Evolutionary conservation across 1,140 invertebrate genomes (phyloP), one percentile per base, ranked within the genome.

Genomic region (Potamilus streckersoni): DNA sequence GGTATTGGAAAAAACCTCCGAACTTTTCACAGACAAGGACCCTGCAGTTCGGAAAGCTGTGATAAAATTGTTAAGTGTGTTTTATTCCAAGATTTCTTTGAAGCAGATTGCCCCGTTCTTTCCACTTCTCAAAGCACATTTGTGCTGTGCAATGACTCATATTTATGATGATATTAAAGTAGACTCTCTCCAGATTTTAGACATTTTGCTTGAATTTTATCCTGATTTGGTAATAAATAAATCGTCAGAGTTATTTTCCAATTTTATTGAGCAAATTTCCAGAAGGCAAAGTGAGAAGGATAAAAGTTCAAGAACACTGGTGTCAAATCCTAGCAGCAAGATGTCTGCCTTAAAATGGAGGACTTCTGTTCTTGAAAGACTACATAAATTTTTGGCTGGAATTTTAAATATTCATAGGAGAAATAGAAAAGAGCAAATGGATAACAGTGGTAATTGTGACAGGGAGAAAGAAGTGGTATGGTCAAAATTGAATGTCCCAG

Each of bases 61-160:
- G 0, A 90, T 94, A 2, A 94, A 94, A 90, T 91, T 94, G 1
- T 87, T 96, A 8, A 91, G 92, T 82, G 83, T 91, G 15, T 90
- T 96, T 65, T 88, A 95, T 16, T 89, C 92, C 19, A 70, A 84
- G 80, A 82, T 92, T 63, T 84, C 90, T 8, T 80, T 78, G 19
- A 86, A 90, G 61, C 90, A 92, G 73, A 81, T 93, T 4, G 68
- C 82, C 19, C 94, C 95, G 19, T 95, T 95, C 84, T 94, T 94
- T 83, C 92, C 94, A 78, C 91, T 94, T 15, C 88, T 96, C 62
- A 92, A 93, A 60, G 94, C 94, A 16, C 95, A 96, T 84, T 86
- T 96, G 56, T 92, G 93, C 56, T 96, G 95, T 91, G 94, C 94
- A 1, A 96, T 96, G 94, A 96, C 95, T 15, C 95, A 96, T 81